Conservation (phyloP, 92 coral and sea anemone species). For the Heteractis magnifica region DNA sequence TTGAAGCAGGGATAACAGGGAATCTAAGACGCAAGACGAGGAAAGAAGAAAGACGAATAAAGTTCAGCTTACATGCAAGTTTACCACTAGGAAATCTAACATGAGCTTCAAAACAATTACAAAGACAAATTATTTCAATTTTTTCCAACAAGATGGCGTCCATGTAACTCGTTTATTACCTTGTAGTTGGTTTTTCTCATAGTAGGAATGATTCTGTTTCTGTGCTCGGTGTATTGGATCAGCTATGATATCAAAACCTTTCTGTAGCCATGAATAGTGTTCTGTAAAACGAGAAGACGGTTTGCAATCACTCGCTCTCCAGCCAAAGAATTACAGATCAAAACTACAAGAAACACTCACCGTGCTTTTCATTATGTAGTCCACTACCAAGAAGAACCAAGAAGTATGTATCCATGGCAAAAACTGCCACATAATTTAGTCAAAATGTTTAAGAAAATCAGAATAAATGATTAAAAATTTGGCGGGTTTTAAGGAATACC, state of each 20-base stretch:
- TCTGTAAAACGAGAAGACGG: not conserved
- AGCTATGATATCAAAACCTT: constrained; percentile 9
- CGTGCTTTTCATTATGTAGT: not conserved
- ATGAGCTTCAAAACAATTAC: not conserved
- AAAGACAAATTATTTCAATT: not conserved
- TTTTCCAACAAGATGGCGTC: not conserved
- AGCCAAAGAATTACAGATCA: not conserved
- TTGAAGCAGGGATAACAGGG: constrained; percentile 15
- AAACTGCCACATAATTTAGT: not conserved
- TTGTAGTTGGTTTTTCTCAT: not conserved
- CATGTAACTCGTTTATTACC: not conserved
- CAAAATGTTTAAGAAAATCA: not conserved
- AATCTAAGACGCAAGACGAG: not conserved
- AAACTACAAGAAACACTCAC: not conserved
- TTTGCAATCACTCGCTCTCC: not conserved
- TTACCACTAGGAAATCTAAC: not conserved
- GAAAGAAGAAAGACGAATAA: not conserved
- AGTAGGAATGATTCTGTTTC: not conserved
- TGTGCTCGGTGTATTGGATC: constrained; percentile 7
- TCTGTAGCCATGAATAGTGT: not conserved
- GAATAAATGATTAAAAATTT: constrained; percentile 14
- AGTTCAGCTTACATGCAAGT: too few species aligned
- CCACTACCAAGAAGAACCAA: constrained; percentile 19
- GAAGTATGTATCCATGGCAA: constrained; percentile 11
- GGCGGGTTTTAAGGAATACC: constrained; percentile 25